Evolutionary conservation across 2,888 invertebrate genomes (phyloP).

Genomic region (Eretmocerus hayati): DNA sequence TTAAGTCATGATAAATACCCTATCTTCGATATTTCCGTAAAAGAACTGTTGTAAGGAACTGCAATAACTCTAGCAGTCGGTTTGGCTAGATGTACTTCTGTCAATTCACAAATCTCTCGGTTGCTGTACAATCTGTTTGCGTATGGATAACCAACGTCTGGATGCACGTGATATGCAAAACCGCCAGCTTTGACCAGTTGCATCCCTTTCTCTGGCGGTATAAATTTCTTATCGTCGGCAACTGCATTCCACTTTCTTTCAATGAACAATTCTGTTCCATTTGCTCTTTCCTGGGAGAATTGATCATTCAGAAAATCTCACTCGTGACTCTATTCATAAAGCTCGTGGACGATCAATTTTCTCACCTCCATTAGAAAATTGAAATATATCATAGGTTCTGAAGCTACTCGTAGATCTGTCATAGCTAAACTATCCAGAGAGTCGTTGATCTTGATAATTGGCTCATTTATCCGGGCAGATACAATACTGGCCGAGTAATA

Average conservation of each 20-base stretch:
- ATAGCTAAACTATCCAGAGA: conserved; percentile 32
- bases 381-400: conserved; percentile 32
- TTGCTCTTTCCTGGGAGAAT: conserved; percentile 26
- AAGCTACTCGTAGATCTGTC: conserved; percentile 31
- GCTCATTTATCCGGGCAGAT: conserved; percentile 35
- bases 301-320: too few species aligned
- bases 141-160: conserved; percentile 15
- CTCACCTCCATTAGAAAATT: conserved; percentile 25
- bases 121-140: conserved; percentile 9
- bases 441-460: conserved; percentile 38
- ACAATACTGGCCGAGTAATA: conserved; percentile 39
- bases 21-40: conserved; percentile 2
- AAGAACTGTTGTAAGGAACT: conserved; percentile 5
- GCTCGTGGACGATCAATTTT: too few species aligned
- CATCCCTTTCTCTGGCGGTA: conserved; percentile 15
- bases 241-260: conserved; percentile 5
- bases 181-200: conserved; percentile 8
- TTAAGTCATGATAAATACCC: too few species aligned
- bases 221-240: conserved; percentile 1
- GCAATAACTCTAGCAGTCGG: background rate
- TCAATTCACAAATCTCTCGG: conserved; percentile 19
- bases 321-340: conserved; percentile 24
- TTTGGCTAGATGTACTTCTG: conserved; percentile 14
- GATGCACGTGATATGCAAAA: conserved; percentile 21
- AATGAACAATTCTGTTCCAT: conserved; percentile 30